Percentiles rank a stretch among this genome's conserved stretches.
Evolutionary conservation across 2,113 vertebrate species (phyloP).

Genomic region (Stomatorhinus ivindoensis): DNA sequence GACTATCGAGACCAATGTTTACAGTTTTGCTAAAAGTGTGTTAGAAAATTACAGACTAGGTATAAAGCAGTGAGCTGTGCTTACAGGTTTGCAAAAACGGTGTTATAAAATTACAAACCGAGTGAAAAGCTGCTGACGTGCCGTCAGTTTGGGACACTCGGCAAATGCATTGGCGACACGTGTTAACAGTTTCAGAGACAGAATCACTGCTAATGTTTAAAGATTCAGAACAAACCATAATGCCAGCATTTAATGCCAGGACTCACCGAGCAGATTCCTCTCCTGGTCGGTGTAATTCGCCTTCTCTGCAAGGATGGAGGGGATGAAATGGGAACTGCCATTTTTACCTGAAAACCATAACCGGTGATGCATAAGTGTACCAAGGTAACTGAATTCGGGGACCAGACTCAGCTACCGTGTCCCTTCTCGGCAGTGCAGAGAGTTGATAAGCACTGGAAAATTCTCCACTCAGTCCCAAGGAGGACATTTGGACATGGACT

Average conservation of each 20-base stretch:
- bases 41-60: no score
- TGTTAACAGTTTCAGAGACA: no score
- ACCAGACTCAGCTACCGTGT: not conserved
- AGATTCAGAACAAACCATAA: no score
- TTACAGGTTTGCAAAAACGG: no score
- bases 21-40: no score
- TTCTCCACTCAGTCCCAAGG: not conserved
- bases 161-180: no score
- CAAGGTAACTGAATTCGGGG: not conserved
- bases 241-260: not conserved
- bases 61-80: no score
- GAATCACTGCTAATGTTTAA: no score
- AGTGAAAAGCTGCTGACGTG: no score
- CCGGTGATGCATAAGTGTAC: not conserved
- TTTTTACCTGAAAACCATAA: constrained; percentile 45
- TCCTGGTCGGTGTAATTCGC: constrained; percentile 51
- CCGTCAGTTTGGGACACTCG: no score
- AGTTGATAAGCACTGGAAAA: not conserved
- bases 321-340: constrained; percentile 47
- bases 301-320: constrained; percentile 50
- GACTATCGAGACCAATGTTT: no score
- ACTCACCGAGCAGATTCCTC: constrained; percentile 59
- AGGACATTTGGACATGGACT: not conserved
- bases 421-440: not conserved
- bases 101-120: no score